A percentile compares a stretch with the other conserved stretches of the same genome.
phyloP scores from a whole-genome alignment of 2,113 vertebrate genomes.

The Calidris pygmaea region DNA sequence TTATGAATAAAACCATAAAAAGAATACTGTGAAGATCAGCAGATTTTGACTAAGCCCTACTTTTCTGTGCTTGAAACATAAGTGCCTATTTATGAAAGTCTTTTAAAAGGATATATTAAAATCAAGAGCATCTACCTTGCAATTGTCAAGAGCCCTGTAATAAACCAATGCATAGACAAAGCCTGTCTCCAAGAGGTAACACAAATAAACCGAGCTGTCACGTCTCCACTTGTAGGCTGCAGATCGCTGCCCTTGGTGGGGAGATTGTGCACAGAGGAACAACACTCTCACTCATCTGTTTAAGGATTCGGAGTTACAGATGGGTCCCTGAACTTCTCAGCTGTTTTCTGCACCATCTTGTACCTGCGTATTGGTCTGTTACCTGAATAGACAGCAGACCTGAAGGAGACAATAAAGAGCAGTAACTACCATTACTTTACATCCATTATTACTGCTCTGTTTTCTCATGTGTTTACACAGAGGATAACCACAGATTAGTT shows the following conservation, averaged over 20 bases:
- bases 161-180: not conserved
- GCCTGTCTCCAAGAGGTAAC: not conserved
- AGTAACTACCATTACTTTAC: not conserved
- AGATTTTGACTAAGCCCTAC: not conserved
- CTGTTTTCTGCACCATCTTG: not conserved
- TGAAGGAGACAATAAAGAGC: not conserved
- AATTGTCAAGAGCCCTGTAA: not conserved
- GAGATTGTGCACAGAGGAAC: not conserved
- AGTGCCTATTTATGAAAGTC: not conserved
- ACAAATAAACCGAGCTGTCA: not conserved
- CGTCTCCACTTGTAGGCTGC: not conserved
- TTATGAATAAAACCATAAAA: not conserved
- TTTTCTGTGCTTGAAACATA: not conserved
- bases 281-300: not conserved
- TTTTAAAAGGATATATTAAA: not conserved
- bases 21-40: not conserved
- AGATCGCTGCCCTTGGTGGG: accelerated
- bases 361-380: not conserved
- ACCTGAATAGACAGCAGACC: not conserved
- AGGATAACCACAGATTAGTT: not conserved
- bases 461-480: not conserved
- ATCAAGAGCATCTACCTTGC: not conserved
- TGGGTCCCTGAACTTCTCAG: not conserved
- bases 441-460: not conserved
- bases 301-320: not conserved